These are phyloP conservation scores for Odontophorus gujanensis DNA, from an alignment of 2,113 vertebrate species.

Conservation along the genomic window DNA sequence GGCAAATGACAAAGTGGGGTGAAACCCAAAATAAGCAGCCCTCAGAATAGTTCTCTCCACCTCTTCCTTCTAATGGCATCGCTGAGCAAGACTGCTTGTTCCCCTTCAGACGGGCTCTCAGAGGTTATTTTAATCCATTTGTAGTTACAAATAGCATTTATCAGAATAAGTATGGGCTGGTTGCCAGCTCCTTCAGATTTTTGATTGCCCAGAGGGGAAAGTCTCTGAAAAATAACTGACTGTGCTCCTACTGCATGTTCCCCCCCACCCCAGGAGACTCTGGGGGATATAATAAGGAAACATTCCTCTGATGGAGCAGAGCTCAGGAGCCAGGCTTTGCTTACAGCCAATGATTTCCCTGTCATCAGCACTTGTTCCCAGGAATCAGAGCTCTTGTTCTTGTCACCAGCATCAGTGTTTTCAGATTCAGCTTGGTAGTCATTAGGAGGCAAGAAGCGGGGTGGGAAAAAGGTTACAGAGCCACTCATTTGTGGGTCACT, in stretches of 20 bases:
- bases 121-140: slow-evolving; percentile 60
- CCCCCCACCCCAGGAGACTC: not conserved
- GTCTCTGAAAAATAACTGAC: slow-evolving; percentile 30
- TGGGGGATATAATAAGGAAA: slow-evolving; percentile 18
- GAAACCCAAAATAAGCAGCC: slow-evolving; percentile 33
- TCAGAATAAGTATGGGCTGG: slow-evolving; percentile 41
- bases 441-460: not conserved
- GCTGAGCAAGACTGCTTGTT: slow-evolving; percentile 42
- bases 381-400: slow-evolving; percentile 8
- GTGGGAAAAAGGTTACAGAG: not conserved
- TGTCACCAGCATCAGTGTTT: not conserved
- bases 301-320: not conserved
- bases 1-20: slow-evolving; percentile 27
- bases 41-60: slow-evolving; percentile 17
- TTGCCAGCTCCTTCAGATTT: slow-evolving; percentile 45
- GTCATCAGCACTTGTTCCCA: slow-evolving; percentile 16
- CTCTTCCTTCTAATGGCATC: slow-evolving; percentile 27
- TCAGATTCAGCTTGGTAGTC: not conserved
- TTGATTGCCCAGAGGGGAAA: slow-evolving; percentile 20
- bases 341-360: not conserved
- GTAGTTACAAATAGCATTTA: slow-evolving; percentile 51
- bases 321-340: not conserved
- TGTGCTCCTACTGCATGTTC: not conserved
- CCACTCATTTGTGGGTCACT: not conserved
- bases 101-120: slow-evolving; percentile 39